Percentiles rank a stretch among this genome's conserved stretches.
Conservation (phyloP, 2,797 vertebrate species). For the Sternotherus odoratus region DNA sequence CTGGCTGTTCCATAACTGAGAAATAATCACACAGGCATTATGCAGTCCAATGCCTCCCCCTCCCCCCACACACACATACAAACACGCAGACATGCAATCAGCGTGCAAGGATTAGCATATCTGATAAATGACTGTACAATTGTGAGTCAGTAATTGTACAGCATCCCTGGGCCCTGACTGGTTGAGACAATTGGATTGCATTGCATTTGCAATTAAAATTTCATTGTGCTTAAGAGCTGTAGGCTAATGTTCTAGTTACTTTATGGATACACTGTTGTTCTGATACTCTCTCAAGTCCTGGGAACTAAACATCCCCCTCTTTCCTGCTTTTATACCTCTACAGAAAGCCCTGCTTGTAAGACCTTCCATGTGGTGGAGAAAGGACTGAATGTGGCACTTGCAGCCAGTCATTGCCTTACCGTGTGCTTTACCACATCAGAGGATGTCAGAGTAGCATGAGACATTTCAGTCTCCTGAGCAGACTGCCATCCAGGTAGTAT, state of each 20-base stretch:
- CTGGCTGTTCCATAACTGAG: neutral
- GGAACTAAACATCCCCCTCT: neutral
- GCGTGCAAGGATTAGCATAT: neutral
- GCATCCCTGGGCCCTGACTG: neutral
- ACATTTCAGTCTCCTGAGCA: neutral
- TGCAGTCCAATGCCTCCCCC: neutral
- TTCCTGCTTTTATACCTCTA: neutral
- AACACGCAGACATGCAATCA: neutral
- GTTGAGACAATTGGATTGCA: neutral
- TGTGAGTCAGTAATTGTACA: neutral
- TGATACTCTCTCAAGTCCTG: neutral
- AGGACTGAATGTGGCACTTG: neutral
- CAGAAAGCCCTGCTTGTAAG: neutral
- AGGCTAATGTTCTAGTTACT: neutral
- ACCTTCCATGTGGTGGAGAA: neutral
- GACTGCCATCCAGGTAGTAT: neutral
- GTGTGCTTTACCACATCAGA: neutral
- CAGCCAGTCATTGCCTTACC: constrained; percentile 47
- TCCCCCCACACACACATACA: neutral
- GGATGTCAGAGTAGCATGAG: neutral
- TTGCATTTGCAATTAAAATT: neutral
- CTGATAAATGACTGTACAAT: neutral
- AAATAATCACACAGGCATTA: neutral
- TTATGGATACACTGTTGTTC: neutral
- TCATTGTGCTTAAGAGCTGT: neutral